A percentile compares a stretch with the other conserved stretches of the same genome.
These are phyloP conservation scores for Sebastes matsubarae DNA, from an alignment of 2,797 vertebrate genomes.

Conservation along the genomic window DNA sequence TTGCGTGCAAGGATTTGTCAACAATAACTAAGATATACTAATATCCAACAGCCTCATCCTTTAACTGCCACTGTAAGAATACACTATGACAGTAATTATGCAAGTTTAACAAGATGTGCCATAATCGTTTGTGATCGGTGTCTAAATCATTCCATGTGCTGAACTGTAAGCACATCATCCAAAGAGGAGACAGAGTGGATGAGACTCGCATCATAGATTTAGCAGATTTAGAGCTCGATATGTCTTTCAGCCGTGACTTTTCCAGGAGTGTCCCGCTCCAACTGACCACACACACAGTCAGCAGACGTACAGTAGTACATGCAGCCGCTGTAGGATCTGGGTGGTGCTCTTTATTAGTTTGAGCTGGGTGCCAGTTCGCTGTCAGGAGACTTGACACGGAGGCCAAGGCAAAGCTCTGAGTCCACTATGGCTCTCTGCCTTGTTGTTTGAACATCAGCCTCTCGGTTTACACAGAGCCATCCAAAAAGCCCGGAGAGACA, in stretches of 20 bases:
- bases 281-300: constrained; percentile 66
- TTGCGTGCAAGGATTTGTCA: constrained; percentile 11
- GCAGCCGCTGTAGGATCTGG: constrained; percentile 46
- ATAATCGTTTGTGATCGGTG: constrained; percentile 27
- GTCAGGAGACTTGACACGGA: constrained; percentile 59
- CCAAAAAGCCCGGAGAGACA: constrained; percentile 57
- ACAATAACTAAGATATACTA: neutral
- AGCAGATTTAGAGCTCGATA: constrained; percentile 45
- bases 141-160: constrained; percentile 33
- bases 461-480: constrained; percentile 68
- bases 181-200: constrained; percentile 20
- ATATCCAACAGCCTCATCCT: neutral
- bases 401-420: constrained; percentile 68
- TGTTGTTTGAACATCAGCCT: constrained; percentile 69
- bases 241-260: constrained; percentile 50
- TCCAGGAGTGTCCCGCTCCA: constrained; percentile 40
- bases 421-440: constrained; percentile 60
- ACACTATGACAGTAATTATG: constrained; percentile 36
- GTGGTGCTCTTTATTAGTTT: constrained; percentile 70
- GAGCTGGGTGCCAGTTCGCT: constrained; percentile 65
- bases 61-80: neutral
- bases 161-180: constrained; percentile 25
- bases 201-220: constrained; percentile 38
- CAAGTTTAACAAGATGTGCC: constrained; percentile 31
- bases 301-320: constrained; percentile 23